phyloP scores from a whole-genome alignment of 2,888 invertebrate genomes.

The Noctua fimbriata region DNA sequence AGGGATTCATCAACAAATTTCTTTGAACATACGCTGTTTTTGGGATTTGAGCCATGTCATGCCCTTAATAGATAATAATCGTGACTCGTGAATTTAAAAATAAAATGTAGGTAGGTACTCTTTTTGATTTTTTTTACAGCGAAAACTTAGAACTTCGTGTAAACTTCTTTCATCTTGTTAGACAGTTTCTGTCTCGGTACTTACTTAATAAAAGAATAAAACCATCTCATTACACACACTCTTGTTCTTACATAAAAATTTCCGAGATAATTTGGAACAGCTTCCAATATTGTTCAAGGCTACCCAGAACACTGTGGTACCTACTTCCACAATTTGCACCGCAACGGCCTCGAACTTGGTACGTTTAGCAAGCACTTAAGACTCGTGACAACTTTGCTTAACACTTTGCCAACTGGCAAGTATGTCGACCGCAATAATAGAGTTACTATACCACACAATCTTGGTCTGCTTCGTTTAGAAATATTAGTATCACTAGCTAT shows the following conservation, averaged over 20 bases:
- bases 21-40: no score
- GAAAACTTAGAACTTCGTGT: background rate
- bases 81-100: no score
- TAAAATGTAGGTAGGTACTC: no score
- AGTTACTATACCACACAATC: background rate
- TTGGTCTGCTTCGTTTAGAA: background rate
- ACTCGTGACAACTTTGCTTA: constrained; percentile 35
- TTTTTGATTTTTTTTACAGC: no score
- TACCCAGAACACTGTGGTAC: constrained; percentile 27
- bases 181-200: background rate
- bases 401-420: constrained; percentile 19
- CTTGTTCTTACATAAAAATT: background rate
- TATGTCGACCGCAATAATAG: constrained; percentile 11
- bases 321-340: constrained; percentile 39
- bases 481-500: background rate
- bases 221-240: background rate
- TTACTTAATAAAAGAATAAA: background rate
- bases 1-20: no score
- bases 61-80: no score
- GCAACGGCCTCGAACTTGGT: constrained; percentile 28
- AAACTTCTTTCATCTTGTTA: background rate
- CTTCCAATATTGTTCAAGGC: constrained; percentile 26
- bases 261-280: constrained; percentile 12
- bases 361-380: constrained; percentile 25
- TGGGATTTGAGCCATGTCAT: no score